phyloP scores from a whole-genome alignment of 2,888 invertebrate species.

The Cancer borealis region DNA sequence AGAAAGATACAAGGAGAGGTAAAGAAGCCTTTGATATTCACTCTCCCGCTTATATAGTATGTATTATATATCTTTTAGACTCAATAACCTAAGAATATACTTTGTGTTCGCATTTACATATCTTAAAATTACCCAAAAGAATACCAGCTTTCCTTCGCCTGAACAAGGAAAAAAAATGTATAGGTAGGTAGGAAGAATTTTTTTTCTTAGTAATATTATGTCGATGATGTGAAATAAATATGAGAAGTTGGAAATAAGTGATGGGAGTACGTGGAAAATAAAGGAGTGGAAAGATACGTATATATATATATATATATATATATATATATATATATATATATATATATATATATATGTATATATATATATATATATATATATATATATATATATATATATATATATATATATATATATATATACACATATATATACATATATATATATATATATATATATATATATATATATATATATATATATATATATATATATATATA shows the following conservation, averaged over 20 bases:
- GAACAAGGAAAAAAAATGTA: not conserved
- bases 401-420: too few species aligned
- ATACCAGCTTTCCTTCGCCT: not conserved
- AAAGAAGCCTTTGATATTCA: not conserved
- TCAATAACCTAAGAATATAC: not conserved
- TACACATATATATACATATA: too few species aligned
- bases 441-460: too few species aligned
- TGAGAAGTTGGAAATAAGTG: not conserved
- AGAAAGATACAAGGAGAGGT: not conserved
- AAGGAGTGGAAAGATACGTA: not conserved
- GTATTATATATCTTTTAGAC: not conserved
- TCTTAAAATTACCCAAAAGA: not conserved
- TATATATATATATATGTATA: too few species aligned
- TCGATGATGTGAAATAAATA: not conserved
- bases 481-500: too few species aligned
- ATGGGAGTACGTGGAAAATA: not conserved
- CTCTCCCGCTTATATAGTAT: not conserved
- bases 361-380: too few species aligned
- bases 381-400: too few species aligned
- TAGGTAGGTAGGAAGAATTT: not conserved
- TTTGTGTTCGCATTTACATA: slow-evolving; percentile 2
- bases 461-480: too few species aligned
- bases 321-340: too few species aligned
- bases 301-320: too few species aligned
- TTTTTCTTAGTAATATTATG: not conserved